These are phyloP conservation scores for Exocentrus adspersus DNA, from an alignment of 2,888 invertebrate species.

Conservation along the genomic window DNA sequence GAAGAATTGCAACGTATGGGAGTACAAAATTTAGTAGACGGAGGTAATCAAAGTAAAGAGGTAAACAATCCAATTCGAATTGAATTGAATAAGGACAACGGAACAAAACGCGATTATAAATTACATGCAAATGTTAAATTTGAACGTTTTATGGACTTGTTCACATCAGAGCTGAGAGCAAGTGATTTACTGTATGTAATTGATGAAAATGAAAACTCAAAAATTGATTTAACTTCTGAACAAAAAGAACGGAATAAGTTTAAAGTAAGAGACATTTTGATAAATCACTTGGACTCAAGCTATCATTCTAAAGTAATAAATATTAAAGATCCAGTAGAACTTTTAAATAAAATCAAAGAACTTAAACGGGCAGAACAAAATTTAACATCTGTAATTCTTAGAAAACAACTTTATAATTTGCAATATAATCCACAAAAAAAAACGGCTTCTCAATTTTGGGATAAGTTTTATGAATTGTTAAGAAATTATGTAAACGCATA, in stretches of 20 bases:
- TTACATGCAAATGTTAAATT: neutral
- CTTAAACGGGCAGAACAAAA: slow-evolving; percentile 13
- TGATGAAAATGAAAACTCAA: neutral
- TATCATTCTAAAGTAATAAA: slow-evolving; percentile 10
- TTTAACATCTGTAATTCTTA: slow-evolving; percentile 5
- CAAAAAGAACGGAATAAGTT: neutral
- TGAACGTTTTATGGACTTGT: slow-evolving; percentile 6
- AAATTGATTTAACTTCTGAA: neutral
- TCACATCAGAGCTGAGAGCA: slow-evolving; percentile 6
- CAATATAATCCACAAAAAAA: slow-evolving; percentile 3
- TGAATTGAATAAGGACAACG: neutral
- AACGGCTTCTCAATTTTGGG: slow-evolving; percentile 4
- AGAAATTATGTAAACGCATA: slow-evolving; percentile 1
- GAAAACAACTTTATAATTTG: slow-evolving; percentile 14
- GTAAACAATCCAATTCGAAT: too few relatives aligned
- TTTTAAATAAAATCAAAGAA: slow-evolving; percentile 16
- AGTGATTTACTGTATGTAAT: slow-evolving; percentile 12
- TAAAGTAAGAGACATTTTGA: slow-evolving; percentile 22
- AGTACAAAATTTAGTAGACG: too few relatives aligned
- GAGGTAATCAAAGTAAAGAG: too few relatives aligned
- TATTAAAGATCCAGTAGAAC: slow-evolving; percentile 8
- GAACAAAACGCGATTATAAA: slow-evolving; percentile 2
- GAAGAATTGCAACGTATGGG: too few relatives aligned
- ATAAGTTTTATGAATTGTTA: neutral
- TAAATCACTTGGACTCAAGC: slow-evolving; percentile 13